phyloP scores from a whole-genome alignment of 2,797 vertebrate species.

The Molossus alvarezi region DNA sequence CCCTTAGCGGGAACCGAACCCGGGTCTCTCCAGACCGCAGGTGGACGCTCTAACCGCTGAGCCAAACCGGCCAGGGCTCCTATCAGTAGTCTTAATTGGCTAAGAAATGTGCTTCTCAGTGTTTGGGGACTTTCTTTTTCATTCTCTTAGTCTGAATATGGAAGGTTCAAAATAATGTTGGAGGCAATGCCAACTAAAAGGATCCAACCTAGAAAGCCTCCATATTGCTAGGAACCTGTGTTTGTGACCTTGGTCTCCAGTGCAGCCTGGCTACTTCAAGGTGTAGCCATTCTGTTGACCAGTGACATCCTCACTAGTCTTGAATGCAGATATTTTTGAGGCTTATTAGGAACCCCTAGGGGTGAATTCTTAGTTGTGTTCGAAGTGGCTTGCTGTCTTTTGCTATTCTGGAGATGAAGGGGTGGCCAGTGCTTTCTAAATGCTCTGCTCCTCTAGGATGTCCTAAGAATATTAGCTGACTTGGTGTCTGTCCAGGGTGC shows the following conservation, averaged over 20 bases:
- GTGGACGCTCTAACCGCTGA: too few relatives aligned
- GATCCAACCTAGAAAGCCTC: not conserved
- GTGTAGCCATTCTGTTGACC: not conserved
- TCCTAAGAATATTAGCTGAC: not conserved
- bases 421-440: not conserved
- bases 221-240: not conserved
- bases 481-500: constrained; percentile 37
- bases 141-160: not conserved
- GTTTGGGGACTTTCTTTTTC: not conserved
- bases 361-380: not conserved
- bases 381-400: not conserved
- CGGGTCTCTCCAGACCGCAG: too few relatives aligned
- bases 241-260: not conserved
- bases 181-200: not conserved
- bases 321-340: not conserved
- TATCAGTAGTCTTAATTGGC: not conserved
- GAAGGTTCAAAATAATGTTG: not conserved
- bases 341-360: not conserved
- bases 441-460: not conserved
- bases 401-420: not conserved
- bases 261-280: not conserved
- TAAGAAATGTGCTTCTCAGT: not conserved
- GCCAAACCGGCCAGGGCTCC: too few relatives aligned
- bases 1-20: too few relatives aligned
- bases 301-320: not conserved